A percentile compares a stretch with the other conserved stretches of the same genome.
phyloP scores from a whole-genome alignment of 2,888 invertebrate genomes.

The Andrena marginata region DNA sequence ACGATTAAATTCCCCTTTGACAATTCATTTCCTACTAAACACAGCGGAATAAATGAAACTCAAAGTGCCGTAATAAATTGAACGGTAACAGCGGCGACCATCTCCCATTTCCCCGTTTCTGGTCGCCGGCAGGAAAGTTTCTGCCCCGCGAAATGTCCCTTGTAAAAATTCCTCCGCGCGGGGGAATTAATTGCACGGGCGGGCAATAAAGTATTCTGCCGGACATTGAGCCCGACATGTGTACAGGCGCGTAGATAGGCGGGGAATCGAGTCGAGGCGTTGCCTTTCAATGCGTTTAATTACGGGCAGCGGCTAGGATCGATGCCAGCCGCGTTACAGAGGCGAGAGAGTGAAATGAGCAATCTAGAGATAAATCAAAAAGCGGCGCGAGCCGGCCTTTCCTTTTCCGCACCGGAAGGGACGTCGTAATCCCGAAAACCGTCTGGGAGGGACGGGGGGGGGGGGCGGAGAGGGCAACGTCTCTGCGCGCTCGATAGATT shows the following conservation, averaged over 20 bases:
- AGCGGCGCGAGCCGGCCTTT: constrained; percentile 49
- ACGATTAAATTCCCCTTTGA: too few relatives aligned
- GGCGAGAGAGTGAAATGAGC: constrained; percentile 65
- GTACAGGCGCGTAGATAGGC: neutral
- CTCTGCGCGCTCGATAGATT: constrained; percentile 11
- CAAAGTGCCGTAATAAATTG: too few relatives aligned
- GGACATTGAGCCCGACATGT: constrained; percentile 47
- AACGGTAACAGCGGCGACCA: too few relatives aligned
- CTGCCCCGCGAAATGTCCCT: too few relatives aligned
- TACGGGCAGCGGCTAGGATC: constrained; percentile 45
- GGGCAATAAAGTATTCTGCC: constrained; percentile 45
- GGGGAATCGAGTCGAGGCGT: constrained; percentile 51
- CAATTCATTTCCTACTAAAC: too few relatives aligned
- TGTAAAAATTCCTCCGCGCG: neutral
- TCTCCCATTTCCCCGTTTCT: too few relatives aligned
- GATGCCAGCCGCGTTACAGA: constrained; percentile 57
- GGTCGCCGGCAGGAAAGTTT: too few relatives aligned
- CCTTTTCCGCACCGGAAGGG: constrained; percentile 69
- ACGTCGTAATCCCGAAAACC: constrained; percentile 59
- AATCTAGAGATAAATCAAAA: constrained; percentile 63
- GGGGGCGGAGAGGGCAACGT: neutral
- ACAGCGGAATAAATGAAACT: too few relatives aligned
- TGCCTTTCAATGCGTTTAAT: constrained; percentile 65
- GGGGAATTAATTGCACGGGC: constrained; percentile 42
- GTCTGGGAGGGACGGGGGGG: too few relatives aligned